Evolutionary conservation across 2,888 invertebrate genomes (phyloP).

Genomic region (Oxyscelio sp.): DNA sequence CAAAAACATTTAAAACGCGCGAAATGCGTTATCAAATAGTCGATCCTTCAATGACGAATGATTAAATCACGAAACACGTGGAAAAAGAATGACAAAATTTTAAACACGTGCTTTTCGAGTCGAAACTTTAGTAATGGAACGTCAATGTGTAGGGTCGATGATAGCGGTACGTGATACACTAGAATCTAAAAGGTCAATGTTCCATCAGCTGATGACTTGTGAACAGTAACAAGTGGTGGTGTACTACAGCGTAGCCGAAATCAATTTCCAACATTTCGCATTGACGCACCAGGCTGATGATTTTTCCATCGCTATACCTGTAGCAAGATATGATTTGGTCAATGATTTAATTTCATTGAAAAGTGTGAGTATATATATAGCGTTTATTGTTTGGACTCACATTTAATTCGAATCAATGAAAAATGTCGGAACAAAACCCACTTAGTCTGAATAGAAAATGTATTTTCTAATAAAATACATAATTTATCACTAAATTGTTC

Average conservation of each 20-base stretch:
- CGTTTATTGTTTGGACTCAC: conserved; percentile 18
- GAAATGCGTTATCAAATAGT: conserved; percentile 41
- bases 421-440: conserved; percentile 1
- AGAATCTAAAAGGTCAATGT: conserved; percentile 71
- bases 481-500: too few relatives aligned
- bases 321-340: conserved; percentile 47
- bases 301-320: conserved; percentile 58
- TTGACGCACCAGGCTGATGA: conserved; percentile 66
- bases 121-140: conserved; percentile 61
- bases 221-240: conserved; percentile 73
- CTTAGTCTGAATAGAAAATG: background rate
- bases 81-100: conserved; percentile 61
- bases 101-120: conserved; percentile 65
- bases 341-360: conserved; percentile 65
- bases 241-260: conserved; percentile 61
- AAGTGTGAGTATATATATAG: too few relatives aligned
- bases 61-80: conserved; percentile 59
- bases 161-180: conserved; percentile 71
- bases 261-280: conserved; percentile 69
- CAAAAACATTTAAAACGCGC: background rate
- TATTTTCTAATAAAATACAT: background rate
- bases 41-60: conserved; percentile 35
- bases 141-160: conserved; percentile 63
- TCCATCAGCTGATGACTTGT: conserved; percentile 72
- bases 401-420: conserved; percentile 12